phyloP scores from a whole-genome alignment of 2,113 vertebrate genomes.

The Lutjanus erythropterus region DNA sequence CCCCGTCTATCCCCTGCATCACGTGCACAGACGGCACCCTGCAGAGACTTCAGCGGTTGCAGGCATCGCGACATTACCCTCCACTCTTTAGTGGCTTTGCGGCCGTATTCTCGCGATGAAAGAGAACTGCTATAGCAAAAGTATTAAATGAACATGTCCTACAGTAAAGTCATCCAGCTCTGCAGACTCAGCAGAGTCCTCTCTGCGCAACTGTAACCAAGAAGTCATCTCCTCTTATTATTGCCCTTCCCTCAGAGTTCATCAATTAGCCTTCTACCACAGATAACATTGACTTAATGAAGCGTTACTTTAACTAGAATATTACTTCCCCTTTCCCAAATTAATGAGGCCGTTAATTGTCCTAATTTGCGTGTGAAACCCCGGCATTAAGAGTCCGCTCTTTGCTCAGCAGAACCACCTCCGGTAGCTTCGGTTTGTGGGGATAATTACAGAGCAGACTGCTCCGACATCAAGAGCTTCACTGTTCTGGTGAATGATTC shows the following conservation, averaged over 20 bases:
- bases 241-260: conserved; percentile 42
- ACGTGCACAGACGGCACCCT: neutral
- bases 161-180: neutral
- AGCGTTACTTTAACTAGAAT: conserved; percentile 72
- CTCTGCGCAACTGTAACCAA: neutral
- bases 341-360: conserved; percentile 84
- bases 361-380: conserved; percentile 79
- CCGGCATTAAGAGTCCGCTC: conserved; percentile 70
- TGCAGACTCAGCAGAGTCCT: neutral
- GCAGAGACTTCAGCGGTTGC: conserved; percentile 16
- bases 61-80: conserved; percentile 32
- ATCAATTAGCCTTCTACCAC: conserved; percentile 68
- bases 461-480: conserved; percentile 75
- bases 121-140: too few species aligned
- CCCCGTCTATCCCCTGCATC: conserved; percentile 9
- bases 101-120: conserved; percentile 23
- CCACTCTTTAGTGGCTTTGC: neutral
- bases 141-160: neutral
- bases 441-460: conserved; percentile 80
- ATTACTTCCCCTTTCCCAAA: conserved; percentile 81
- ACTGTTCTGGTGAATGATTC: conserved; percentile 68
- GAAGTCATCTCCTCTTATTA: conserved; percentile 20
- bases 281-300: conserved; percentile 81
- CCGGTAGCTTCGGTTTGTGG: conserved; percentile 75
- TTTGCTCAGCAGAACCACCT: conserved; percentile 68